Conservation (phyloP, 2,888 invertebrate genomes). For the Alviniconcha strummeri region DNA sequence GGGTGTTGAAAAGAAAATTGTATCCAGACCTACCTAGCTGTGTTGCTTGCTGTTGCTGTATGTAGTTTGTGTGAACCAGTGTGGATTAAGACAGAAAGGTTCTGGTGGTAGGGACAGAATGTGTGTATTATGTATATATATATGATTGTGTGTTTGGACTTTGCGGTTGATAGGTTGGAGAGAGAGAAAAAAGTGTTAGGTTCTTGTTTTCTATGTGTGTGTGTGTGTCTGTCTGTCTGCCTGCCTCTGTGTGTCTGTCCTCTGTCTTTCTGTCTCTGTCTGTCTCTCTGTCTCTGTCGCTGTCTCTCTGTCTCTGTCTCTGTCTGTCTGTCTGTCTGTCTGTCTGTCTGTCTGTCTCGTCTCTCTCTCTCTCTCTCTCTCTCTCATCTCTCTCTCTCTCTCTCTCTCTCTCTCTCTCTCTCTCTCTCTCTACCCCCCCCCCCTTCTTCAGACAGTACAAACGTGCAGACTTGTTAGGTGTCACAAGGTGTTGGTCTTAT, state of each 20-base stretch:
- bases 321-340: not conserved
- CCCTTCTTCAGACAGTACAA: no score
- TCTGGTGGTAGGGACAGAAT: not conserved
- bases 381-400: not conserved
- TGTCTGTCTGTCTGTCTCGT: not conserved
- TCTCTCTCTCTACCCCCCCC: no score
- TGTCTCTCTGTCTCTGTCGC: not conserved
- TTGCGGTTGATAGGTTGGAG: not conserved
- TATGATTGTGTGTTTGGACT: not conserved
- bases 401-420: not conserved
- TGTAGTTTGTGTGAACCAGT: not conserved
- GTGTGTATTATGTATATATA: no score
- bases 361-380: not conserved
- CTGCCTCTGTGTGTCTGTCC: no score
- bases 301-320: not conserved
- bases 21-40: not conserved
- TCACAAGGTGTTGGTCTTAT: not conserved
- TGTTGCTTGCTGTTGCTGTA: not conserved
- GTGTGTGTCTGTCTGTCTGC: not conserved
- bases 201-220: not conserved
- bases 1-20: no score
- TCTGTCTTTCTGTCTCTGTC: not conserved
- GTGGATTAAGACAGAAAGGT: no score
- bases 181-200: no score
- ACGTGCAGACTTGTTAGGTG: no score